A percentile compares a stretch with the other conserved stretches of the same genome.
These are phyloP conservation scores for Leptobrachium leishanense DNA, from an alignment of 2,113 vertebrate genomes.

Conservation along the genomic window DNA sequence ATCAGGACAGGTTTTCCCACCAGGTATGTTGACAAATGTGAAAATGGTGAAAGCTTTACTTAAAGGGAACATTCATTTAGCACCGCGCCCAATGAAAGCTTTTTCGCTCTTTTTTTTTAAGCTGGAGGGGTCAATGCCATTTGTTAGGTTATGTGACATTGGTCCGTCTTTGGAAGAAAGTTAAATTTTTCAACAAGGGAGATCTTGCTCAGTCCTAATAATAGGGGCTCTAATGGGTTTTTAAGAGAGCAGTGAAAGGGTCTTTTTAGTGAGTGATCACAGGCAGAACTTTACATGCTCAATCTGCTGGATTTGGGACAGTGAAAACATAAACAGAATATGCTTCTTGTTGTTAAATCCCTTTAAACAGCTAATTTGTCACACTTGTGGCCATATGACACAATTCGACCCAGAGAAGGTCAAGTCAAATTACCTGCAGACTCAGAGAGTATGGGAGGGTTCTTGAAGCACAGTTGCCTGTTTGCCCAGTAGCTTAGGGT, in stretches of 20 bases:
- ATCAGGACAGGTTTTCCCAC: constrained; percentile 29
- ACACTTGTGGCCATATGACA: too few relatives aligned
- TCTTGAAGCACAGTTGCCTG: too few relatives aligned
- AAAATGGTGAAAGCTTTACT: constrained; percentile 8
- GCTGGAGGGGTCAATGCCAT: neutral
- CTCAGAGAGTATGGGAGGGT: too few relatives aligned
- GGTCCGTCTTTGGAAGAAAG: neutral
- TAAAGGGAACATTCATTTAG: neutral
- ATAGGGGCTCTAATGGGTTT: neutral
- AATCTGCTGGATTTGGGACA: neutral
- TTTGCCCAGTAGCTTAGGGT: too few relatives aligned
- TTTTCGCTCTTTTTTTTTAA: neutral
- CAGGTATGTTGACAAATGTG: constrained; percentile 31
- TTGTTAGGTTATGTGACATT: neutral
- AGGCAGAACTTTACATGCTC: neutral
- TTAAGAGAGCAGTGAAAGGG: neutral
- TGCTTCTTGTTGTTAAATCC: neutral
- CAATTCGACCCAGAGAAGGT: too few relatives aligned
- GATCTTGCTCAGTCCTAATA: neutral
- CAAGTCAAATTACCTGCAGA: too few relatives aligned
- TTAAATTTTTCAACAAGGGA: neutral
- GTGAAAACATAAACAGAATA: neutral
- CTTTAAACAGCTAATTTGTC: neutral
- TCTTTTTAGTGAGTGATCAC: neutral
- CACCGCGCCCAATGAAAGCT: neutral